A percentile compares a stretch with the other conserved stretches of the same genome.
These are phyloP conservation scores for Paratilapia polleni DNA, from an alignment of 2,113 vertebrate genomes.

Conservation along the genomic window DNA sequence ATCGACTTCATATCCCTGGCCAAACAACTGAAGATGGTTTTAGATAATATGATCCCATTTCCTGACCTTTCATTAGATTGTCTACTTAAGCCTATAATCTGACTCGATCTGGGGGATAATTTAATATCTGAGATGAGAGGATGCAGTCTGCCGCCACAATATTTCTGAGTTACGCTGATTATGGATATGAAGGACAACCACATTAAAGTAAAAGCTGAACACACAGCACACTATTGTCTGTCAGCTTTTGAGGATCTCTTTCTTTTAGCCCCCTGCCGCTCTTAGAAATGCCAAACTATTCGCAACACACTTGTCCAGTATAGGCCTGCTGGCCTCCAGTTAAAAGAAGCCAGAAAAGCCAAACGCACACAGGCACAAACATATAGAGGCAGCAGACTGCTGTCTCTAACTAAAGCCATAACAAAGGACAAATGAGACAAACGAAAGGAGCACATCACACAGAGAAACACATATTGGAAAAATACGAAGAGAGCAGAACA, in stretches of 20 bases:
- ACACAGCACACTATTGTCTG: background rate
- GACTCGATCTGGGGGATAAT: conserved; percentile 51
- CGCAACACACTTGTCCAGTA: background rate
- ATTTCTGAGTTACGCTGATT: background rate
- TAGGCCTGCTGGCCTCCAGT: conserved; percentile 17
- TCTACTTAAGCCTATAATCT: conserved; percentile 45
- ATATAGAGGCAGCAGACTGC: background rate
- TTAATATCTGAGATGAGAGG: conserved; percentile 40
- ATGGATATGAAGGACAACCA: background rate
- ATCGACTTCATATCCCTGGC: background rate
- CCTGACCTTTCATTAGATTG: conserved; percentile 42
- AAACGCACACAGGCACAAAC: background rate
- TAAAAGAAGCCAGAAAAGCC: conserved; percentile 17
- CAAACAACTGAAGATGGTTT: conserved; percentile 21
- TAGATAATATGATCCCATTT: conserved; percentile 29
- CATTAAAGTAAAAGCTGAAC: background rate
- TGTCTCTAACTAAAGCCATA: background rate
- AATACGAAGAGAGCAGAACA: background rate
- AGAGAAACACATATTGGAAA: background rate
- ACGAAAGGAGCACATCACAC: conserved; percentile 12
- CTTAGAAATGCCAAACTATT: background rate
- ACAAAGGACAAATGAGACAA: conserved; percentile 1
- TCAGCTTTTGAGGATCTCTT: conserved; percentile 1
- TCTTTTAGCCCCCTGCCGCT: background rate
- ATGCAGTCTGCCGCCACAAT: conserved; percentile 40